A percentile compares a stretch with the other conserved stretches of the same genome.
phyloP scores from a whole-genome alignment of 2,113 vertebrate genomes.

The Plecotus auritus region DNA sequence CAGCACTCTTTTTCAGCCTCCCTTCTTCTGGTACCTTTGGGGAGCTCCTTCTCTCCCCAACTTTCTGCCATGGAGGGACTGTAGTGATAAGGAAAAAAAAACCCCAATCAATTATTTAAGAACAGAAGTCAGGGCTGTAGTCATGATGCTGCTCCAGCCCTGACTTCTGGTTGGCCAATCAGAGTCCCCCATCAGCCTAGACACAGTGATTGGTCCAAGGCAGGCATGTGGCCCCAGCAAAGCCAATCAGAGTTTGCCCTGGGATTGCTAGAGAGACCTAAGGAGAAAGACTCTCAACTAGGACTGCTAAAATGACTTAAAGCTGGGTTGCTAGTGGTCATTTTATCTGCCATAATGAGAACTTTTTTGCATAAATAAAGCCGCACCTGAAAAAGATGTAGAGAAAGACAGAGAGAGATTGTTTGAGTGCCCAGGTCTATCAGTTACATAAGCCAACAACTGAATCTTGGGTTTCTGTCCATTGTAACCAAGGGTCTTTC shows the following conservation, averaged over 20 bases:
- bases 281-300: background rate
- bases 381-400: background rate
- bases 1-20: background rate
- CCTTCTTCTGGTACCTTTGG: background rate
- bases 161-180: background rate
- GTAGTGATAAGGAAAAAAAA: too few species aligned
- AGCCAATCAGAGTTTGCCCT: background rate
- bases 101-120: too few species aligned
- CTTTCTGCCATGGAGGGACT: background rate
- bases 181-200: background rate
- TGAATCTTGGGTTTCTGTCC: background rate
- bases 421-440: background rate
- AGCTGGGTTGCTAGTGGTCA: background rate
- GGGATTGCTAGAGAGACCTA: background rate
- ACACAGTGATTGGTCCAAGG: background rate
- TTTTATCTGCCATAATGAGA: background rate
- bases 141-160: fast-evolving
- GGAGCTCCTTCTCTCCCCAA: background rate
- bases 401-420: background rate
- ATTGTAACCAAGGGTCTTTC: background rate
- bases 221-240: background rate
- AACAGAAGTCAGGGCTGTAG: too few species aligned
- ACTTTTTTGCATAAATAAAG: background rate
- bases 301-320: background rate
- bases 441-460: background rate